A percentile compares a stretch with the other conserved stretches of the same genome.
These are phyloP conservation scores for Brachionus plicatilis DNA, from an alignment of 1,140 invertebrate genomes.

Conservation along the genomic window DNA sequence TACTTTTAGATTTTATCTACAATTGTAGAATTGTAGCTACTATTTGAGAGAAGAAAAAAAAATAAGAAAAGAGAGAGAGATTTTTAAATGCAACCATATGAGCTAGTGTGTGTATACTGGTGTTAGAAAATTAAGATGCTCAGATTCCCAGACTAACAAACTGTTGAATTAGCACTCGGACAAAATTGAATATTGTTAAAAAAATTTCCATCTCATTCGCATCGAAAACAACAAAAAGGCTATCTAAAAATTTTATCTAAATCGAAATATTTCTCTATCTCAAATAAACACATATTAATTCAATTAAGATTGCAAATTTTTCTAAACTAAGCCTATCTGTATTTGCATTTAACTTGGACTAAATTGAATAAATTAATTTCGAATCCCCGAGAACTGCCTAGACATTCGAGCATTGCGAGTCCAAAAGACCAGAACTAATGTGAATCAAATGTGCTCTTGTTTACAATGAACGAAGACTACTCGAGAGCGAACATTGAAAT, in stretches of 20 bases:
- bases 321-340: slow-evolving; percentile 3
- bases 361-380: slow-evolving; percentile 38
- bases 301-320: slow-evolving; percentile 34
- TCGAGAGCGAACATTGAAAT: background rate
- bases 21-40: background rate
- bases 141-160: background rate
- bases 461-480: background rate
- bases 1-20: background rate
- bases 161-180: background rate
- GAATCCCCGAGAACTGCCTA: background rate
- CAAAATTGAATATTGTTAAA: background rate
- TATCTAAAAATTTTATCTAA: slow-evolving; percentile 17
- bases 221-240: background rate
- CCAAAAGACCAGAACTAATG: slow-evolving; percentile 28
- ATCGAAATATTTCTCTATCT: background rate
- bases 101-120: background rate
- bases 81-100: background rate
- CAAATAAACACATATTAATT: slow-evolving; percentile 30
- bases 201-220: background rate
- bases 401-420: background rate
- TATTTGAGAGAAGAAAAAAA: background rate
- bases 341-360: slow-evolving; percentile 22
- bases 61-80: background rate
- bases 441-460: slow-evolving; percentile 24
- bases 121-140: background rate